phyloP scores from a whole-genome alignment of 2,113 vertebrate species.

The Saguinus midas region DNA sequence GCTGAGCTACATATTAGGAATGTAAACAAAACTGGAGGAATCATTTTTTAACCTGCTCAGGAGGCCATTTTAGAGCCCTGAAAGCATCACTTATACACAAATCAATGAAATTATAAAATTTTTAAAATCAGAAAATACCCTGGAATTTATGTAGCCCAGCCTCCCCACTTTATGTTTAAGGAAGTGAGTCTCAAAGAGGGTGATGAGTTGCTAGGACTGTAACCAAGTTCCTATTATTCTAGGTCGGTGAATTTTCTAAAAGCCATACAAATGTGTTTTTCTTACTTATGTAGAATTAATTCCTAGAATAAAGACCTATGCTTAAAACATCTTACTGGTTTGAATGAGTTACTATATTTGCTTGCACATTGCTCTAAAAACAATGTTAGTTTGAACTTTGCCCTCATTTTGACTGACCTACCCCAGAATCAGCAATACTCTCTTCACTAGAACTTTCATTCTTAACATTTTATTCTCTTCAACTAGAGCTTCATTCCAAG shows the following conservation, averaged over 20 bases:
- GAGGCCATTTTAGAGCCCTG: neutral
- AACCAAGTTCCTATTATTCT: neutral
- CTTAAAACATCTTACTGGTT: slow-evolving; percentile 22
- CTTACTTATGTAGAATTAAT: neutral
- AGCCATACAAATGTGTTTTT: neutral
- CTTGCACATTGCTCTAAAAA: slow-evolving; percentile 39
- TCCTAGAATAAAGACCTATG: neutral
- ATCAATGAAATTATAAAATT: neutral
- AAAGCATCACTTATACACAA: neutral
- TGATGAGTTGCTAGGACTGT: neutral
- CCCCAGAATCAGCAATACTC: neutral
- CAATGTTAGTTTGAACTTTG: slow-evolving; percentile 56
- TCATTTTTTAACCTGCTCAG: slow-evolving; percentile 3
- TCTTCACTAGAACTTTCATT: slow-evolving; percentile 25
- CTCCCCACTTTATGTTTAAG: neutral
- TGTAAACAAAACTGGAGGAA: neutral
- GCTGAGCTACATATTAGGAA: neutral
- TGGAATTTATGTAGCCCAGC: neutral
- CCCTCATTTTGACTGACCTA: slow-evolving; percentile 51
- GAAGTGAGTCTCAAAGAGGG: neutral
- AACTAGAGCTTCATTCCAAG: neutral
- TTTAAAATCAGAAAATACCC: neutral
- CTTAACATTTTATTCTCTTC: slow-evolving; percentile 41
- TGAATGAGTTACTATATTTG: slow-evolving; percentile 23
- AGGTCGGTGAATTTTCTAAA: neutral